Conservation (phyloP, 23 tunicate genomes). For the Aplidium turbinatum region DNA sequence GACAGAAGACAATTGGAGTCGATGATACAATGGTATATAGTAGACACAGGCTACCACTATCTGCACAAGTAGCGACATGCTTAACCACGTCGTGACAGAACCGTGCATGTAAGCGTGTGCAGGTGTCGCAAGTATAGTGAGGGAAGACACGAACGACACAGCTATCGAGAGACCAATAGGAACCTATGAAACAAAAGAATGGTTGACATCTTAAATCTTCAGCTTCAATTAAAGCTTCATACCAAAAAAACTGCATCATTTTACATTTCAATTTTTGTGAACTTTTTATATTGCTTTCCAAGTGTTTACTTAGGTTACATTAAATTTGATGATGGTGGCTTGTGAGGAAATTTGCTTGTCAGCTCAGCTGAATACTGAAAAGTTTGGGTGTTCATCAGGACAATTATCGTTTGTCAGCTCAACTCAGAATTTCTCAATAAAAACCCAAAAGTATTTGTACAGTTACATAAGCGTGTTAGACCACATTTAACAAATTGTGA, state of each 20-base stretch:
- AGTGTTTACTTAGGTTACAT: too few relatives aligned
- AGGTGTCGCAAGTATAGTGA: constrained; percentile 52
- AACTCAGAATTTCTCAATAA: too few relatives aligned
- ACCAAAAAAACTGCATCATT: background rate
- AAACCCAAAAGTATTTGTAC: too few relatives aligned
- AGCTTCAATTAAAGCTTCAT: background rate
- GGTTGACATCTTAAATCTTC: background rate
- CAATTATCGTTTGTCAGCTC: too few relatives aligned
- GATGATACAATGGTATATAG: constrained; percentile 43
- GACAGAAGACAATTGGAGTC: constrained; percentile 29
- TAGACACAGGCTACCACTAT: constrained; percentile 22
- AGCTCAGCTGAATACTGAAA: too few relatives aligned
- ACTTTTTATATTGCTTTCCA: background rate
- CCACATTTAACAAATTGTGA: too few relatives aligned
- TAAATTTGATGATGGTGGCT: too few relatives aligned
- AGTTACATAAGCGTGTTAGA: too few relatives aligned
- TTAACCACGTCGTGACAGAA: constrained; percentile 36
- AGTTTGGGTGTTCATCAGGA: too few relatives aligned
- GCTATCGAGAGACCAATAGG: constrained; percentile 57
- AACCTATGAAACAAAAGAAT: constrained; percentile 18
- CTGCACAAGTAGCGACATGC: constrained; percentile 24
- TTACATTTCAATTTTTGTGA: background rate
- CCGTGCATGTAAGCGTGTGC: constrained; percentile 46
- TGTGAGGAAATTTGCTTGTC: too few relatives aligned
- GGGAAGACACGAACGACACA: constrained; percentile 52